Conservation (phyloP, 2,797 vertebrate species). For the Poeciliopsis gracilis region DNA sequence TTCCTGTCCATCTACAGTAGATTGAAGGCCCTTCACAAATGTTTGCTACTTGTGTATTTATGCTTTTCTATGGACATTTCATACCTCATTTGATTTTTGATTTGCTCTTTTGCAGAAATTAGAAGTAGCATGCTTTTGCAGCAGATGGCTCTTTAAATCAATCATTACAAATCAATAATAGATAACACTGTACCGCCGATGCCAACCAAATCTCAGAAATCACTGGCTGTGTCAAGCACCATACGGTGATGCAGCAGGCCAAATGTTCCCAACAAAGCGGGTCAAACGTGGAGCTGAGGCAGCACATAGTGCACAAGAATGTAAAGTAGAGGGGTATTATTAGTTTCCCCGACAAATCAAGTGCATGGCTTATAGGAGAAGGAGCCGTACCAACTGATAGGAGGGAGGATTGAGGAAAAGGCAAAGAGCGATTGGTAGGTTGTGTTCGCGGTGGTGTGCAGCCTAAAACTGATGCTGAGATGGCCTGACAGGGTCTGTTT, state of each 20-base stretch:
- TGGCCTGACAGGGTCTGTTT: slow-evolving; percentile 80
- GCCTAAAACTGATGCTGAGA: slow-evolving; percentile 74
- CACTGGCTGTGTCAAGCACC: slow-evolving; percentile 46
- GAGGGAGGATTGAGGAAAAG: slow-evolving; percentile 44
- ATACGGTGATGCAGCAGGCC: slow-evolving; percentile 49
- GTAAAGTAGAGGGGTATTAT: slow-evolving; percentile 46
- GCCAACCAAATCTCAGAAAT: slow-evolving; percentile 56
- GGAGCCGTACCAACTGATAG: slow-evolving; percentile 45
- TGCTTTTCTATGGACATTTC: neutral
- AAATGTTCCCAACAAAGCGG: slow-evolving; percentile 46
- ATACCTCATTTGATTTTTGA: slow-evolving; percentile 51
- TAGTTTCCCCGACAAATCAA: slow-evolving; percentile 46
- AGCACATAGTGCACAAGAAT: slow-evolving; percentile 22
- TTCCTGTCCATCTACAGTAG: neutral
- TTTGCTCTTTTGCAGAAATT: slow-evolving; percentile 50
- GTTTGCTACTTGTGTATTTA: neutral
- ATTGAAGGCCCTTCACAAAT: neutral
- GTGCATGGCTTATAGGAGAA: slow-evolving; percentile 25
- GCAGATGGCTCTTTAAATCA: slow-evolving; percentile 77
- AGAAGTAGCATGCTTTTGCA: slow-evolving; percentile 32
- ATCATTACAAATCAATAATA: slow-evolving; percentile 75
- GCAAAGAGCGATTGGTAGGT: slow-evolving; percentile 55
- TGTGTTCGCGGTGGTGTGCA: slow-evolving; percentile 55
- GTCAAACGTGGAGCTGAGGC: slow-evolving; percentile 56
- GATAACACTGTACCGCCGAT: slow-evolving; percentile 34